A percentile compares a stretch with the other conserved stretches of the same genome.
Evolutionary conservation across 1,140 invertebrate species (phyloP).

Genomic region (Trichomalopsis sarcophagae): DNA sequence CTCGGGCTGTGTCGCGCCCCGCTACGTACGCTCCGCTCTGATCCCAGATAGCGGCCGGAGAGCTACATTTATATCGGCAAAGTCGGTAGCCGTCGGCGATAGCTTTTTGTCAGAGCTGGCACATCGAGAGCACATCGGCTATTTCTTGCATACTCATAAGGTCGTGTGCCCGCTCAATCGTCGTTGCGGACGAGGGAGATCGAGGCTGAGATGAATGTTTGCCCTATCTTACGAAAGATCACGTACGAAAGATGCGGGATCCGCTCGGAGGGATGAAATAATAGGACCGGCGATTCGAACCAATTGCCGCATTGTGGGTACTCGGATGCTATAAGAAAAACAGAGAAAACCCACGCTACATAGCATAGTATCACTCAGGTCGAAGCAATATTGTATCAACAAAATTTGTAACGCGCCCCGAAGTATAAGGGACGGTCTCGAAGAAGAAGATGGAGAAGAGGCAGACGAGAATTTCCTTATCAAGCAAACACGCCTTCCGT

Average conservation of each 20-base stretch:
- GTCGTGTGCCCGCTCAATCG: not conserved
- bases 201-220: conserved; percentile 28
- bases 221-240: conserved; percentile 6
- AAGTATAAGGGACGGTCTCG: not conserved
- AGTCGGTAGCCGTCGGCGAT: conserved; percentile 65
- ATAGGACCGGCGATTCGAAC: conserved; percentile 32
- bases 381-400: conserved; percentile 4
- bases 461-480: conserved; percentile 14
- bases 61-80: conserved; percentile 57
- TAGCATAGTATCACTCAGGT: not conserved
- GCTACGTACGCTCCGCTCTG: conserved; percentile 29
- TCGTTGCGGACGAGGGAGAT: not conserved
- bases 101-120: not conserved
- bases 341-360: too few species aligned
- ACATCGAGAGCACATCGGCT: not conserved
- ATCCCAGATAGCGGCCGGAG: conserved; percentile 53
- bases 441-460: conserved; percentile 1
- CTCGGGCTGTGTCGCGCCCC: conserved; percentile 61
- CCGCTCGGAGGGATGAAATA: conserved; percentile 10
- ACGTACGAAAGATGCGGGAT: not conserved
- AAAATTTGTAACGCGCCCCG: not conserved
- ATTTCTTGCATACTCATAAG: conserved; percentile 6
- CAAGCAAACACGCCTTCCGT: not conserved
- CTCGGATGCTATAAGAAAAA: not conserved
- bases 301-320: not conserved